A percentile compares a stretch with the other conserved stretches of the same genome.
phyloP scores from a whole-genome alignment of 2,113 vertebrate species.

The Phycodurus eques region DNA sequence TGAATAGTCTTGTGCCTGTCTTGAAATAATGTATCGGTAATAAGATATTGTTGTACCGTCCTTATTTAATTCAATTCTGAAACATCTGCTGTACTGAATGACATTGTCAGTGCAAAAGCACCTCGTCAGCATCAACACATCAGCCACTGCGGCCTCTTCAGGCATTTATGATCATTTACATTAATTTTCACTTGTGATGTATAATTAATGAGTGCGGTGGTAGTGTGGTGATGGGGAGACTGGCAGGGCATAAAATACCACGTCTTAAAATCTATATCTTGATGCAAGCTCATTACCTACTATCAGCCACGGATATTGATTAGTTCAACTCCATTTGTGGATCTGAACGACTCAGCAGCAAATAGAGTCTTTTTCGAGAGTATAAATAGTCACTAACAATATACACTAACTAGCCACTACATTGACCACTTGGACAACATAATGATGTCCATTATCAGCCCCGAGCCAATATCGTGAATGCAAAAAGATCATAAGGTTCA shows the following conservation, averaged over 20 bases:
- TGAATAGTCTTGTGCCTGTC: conserved; percentile 9
- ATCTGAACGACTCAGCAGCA: conserved; percentile 28
- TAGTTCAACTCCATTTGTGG: conserved; percentile 42
- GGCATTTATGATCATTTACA: conserved; percentile 52
- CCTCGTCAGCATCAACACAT: not conserved
- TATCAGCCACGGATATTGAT: conserved; percentile 30
- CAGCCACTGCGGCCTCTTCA: not conserved
- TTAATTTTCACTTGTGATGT: conserved; percentile 51
- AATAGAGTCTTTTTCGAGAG: conserved; percentile 10
- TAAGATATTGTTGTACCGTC: not conserved
- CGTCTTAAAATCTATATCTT: conserved; percentile 29
- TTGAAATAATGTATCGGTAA: not conserved
- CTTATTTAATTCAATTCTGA: not conserved
- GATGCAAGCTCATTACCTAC: conserved; percentile 26
- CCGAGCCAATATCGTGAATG: not conserved
- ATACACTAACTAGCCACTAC: not conserved
- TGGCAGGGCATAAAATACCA: conserved; percentile 38
- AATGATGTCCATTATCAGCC: not conserved
- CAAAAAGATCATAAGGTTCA: not conserved
- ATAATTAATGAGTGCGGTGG: conserved; percentile 52
- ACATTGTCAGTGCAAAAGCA: not conserved
- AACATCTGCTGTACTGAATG: conserved; percentile 4
- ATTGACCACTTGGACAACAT: not conserved
- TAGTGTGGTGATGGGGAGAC: conserved; percentile 24
- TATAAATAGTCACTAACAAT: conserved; percentile 26